These are phyloP conservation scores for Blastomussa wellsi DNA, from an alignment of 92 coral and sea anemone genomes.

Conservation along the genomic window DNA sequence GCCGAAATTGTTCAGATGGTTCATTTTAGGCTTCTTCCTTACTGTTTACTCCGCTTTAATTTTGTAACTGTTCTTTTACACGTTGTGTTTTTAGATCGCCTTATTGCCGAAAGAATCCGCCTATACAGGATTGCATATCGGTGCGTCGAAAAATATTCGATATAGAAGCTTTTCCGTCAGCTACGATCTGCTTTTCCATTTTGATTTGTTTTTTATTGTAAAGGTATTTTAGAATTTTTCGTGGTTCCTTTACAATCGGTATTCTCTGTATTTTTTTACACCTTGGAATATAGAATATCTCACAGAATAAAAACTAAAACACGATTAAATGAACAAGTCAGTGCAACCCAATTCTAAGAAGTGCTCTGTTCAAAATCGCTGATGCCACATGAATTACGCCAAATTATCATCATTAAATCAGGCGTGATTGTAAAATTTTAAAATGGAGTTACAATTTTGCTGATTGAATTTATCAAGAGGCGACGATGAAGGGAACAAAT, in stretches of 20 bases:
- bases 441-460: background rate
- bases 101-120: background rate
- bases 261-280: background rate
- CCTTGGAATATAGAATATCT: background rate
- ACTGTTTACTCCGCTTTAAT: background rate
- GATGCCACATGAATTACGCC: background rate
- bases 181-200: background rate
- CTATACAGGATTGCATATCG: background rate
- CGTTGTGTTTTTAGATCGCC: background rate
- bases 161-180: background rate
- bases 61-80: background rate
- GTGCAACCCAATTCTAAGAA: background rate
- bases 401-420: background rate
- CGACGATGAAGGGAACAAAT: background rate
- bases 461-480: background rate
- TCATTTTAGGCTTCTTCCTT: background rate
- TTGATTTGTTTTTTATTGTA: background rate
- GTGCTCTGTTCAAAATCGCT: background rate
- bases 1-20: too few relatives aligned
- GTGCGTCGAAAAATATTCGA: background rate
- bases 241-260: background rate
- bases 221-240: background rate
- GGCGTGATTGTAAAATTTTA: background rate
- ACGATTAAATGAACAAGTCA: conserved; percentile 9
- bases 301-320: background rate